A percentile compares a stretch with the other conserved stretches of the same genome.
Evolutionary conservation across 2,797 vertebrate genomes (phyloP).

Genomic region (Amblyraja radiata): DNA sequence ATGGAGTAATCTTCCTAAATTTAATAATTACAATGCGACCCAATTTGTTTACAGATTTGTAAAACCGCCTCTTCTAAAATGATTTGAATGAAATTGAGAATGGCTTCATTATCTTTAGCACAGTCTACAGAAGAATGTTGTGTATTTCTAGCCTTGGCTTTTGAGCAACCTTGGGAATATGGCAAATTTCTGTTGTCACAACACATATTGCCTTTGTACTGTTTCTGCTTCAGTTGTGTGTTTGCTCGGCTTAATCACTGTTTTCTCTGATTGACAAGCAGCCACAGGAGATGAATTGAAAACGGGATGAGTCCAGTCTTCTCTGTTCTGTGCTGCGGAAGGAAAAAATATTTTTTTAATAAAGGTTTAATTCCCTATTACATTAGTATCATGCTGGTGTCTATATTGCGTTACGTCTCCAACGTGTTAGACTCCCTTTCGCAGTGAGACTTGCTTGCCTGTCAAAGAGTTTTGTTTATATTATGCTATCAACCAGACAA

Average conservation of each 20-base stretch:
- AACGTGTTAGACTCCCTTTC: not conserved
- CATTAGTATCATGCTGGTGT: not conserved
- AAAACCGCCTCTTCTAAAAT: not conserved
- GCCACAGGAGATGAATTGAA: not conserved
- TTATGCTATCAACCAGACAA: constrained; percentile 39
- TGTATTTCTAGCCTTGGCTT: not conserved
- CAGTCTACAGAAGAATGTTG: no score
- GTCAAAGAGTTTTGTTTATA: constrained; percentile 39
- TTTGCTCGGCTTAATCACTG: constrained; percentile 20
- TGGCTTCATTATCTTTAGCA: not conserved
- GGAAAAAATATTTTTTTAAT: not conserved
- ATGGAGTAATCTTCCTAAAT: not conserved
- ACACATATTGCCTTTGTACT: not conserved
- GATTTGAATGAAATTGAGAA: not conserved
- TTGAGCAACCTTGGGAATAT: constrained; percentile 17
- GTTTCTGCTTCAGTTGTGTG: not conserved
- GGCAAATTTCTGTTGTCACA: not conserved
- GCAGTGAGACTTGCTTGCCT: not conserved
- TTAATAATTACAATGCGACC: not conserved
- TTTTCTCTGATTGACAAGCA: constrained; percentile 18
- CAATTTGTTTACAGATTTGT: not conserved
- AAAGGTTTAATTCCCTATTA: not conserved
- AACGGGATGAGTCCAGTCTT: not conserved
- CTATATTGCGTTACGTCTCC: constrained; percentile 12
- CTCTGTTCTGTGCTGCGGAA: not conserved